phyloP scores from a whole-genome alignment of 2,888 invertebrate species.

The Halictus quadricinctus region DNA sequence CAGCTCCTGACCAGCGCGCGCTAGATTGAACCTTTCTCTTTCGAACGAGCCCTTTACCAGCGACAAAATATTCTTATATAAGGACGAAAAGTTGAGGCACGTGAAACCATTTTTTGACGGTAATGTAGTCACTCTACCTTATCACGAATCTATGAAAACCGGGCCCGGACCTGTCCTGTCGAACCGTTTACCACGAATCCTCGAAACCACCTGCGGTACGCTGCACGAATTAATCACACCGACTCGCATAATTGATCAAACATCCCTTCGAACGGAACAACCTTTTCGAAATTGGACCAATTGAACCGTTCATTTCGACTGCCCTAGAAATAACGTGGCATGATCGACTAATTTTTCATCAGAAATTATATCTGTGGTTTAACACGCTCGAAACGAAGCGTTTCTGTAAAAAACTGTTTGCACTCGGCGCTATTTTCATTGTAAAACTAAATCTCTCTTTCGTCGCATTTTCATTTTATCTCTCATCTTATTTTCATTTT shows the following conservation, averaged over 20 bases:
- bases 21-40: too few species aligned
- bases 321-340: neutral
- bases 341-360: neutral
- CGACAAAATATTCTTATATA: too few species aligned
- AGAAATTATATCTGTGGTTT: neutral
- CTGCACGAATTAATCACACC: neutral
- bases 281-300: neutral
- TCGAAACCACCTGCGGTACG: constrained; percentile 6
- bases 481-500: too few species aligned
- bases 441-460: too few species aligned
- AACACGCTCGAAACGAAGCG: neutral
- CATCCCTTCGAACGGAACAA: neutral
- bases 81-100: too few species aligned
- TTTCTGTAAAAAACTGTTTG: neutral
- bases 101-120: too few species aligned
- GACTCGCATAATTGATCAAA: neutral
- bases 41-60: too few species aligned
- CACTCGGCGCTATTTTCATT: too few species aligned
- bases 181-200: neutral
- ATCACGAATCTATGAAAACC: too few species aligned
- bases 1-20: too few species aligned
- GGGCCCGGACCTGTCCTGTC: neutral
- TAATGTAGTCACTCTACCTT: too few species aligned
- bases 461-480: too few species aligned
- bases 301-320: neutral